phyloP scores from a whole-genome alignment of 2,797 vertebrate species.

The Fringilla coelebs region DNA sequence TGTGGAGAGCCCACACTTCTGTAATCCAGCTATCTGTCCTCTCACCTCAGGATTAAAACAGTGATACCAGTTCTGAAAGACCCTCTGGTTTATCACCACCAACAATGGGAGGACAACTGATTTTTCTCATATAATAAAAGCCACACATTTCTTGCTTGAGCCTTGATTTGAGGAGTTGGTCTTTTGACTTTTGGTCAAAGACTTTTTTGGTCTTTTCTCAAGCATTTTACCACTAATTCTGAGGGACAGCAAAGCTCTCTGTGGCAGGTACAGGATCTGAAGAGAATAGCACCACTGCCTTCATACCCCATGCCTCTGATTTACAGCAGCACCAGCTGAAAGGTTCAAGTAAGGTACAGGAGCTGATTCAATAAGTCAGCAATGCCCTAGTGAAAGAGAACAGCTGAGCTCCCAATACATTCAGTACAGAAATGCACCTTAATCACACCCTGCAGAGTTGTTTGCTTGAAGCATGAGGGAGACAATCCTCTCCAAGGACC shows the following conservation, averaged over 20 bases:
- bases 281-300: background rate
- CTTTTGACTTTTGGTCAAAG: too few species aligned
- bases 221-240: background rate
- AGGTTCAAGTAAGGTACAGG: background rate
- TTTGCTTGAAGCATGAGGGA: background rate
- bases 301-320: background rate
- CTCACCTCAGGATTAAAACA: background rate
- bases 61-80: background rate
- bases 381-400: background rate
- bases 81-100: background rate
- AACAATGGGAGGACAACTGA: background rate
- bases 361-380: conserved; percentile 36
- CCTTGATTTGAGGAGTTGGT: background rate
- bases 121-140: background rate
- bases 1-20: background rate
- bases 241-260: background rate
- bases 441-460: conserved; percentile 44
- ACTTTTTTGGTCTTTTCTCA: too few species aligned
- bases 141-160: background rate
- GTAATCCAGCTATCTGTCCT: background rate
- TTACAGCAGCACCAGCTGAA: background rate
- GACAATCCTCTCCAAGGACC: background rate
- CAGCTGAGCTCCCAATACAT: background rate
- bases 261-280: background rate
- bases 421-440: conserved; percentile 16